Conservation (phyloP, 2,113 vertebrate genomes). For the Limnothrissa miodon region DNA sequence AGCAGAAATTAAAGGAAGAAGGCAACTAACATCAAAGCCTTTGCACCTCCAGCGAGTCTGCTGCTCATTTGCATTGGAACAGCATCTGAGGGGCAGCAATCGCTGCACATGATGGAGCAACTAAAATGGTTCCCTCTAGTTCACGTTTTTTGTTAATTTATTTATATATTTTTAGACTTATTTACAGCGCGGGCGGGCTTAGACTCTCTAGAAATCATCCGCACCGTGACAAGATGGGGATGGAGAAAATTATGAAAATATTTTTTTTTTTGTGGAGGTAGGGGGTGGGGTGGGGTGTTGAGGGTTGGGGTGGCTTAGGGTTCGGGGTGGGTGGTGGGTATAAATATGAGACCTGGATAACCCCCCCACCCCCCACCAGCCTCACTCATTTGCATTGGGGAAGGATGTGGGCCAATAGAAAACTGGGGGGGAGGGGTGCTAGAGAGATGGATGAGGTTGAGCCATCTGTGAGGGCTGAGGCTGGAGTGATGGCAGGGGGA, state of each 20-base stretch:
- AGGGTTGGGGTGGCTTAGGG: conserved; percentile 46
- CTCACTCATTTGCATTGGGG: conserved; percentile 79
- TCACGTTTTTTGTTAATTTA: not conserved
- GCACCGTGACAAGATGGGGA: conserved; percentile 6
- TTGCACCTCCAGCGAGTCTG: not conserved
- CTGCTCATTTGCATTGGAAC: conserved; percentile 6
- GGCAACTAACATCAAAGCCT: conserved; percentile 5
- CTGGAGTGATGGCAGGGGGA: conserved; percentile 37
- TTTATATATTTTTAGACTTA: not conserved
- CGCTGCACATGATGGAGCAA: not conserved
- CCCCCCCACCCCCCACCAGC: conserved; percentile 62
- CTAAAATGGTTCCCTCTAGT: not conserved
- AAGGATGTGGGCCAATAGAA: conserved; percentile 78
- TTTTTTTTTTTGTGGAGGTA: not conserved
- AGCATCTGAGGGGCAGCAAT: not conserved
- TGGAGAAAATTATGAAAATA: not conserved
- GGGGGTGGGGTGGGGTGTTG: conserved; percentile 27
- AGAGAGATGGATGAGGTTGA: conserved; percentile 79
- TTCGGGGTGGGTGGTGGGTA: not conserved
- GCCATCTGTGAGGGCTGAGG: conserved; percentile 87
- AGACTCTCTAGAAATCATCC: not conserved
- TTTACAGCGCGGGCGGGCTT: not conserved
- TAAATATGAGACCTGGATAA: conserved; percentile 68
- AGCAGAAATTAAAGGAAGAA: not conserved
- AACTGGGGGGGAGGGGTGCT: conserved; percentile 76